Evolutionary conservation across 2,888 invertebrate genomes (phyloP).

Genomic region (Hypomecis punctinalis): DNA sequence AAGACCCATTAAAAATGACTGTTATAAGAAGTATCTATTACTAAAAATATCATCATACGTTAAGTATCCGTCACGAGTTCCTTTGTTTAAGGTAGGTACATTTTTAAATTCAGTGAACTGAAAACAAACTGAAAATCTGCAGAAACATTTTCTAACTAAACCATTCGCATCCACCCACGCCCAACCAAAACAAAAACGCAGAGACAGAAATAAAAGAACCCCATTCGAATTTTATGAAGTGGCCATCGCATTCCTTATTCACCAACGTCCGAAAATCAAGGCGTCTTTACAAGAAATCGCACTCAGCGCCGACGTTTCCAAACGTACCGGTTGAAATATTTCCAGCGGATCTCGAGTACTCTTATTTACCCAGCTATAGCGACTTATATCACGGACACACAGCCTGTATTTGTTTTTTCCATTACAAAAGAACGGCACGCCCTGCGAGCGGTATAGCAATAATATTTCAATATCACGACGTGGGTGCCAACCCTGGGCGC

Average conservation of each 20-base stretch:
- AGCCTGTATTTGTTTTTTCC: constrained; percentile 78
- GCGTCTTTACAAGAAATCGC: constrained; percentile 80
- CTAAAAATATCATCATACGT: no score
- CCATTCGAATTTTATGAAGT: constrained; percentile 54
- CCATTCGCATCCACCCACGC: background rate
- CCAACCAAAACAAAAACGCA: constrained; percentile 20
- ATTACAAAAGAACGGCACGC: constrained; percentile 79
- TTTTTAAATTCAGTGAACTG: background rate
- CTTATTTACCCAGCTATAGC: constrained; percentile 67
- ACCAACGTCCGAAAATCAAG: constrained; percentile 77
- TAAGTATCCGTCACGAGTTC: no score
- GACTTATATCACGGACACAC: constrained; percentile 51
- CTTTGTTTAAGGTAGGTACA: no score
- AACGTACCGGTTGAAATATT: constrained; percentile 69
- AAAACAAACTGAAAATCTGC: background rate
- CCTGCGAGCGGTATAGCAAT: constrained; percentile 70
- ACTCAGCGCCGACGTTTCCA: constrained; percentile 67
- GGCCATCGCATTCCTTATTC: constrained; percentile 78
- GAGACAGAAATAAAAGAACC: constrained; percentile 45
- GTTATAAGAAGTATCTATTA: no score
- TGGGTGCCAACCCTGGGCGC: constrained; percentile 67
- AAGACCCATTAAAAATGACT: no score
- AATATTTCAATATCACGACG: constrained; percentile 80
- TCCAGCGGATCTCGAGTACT: constrained; percentile 67
- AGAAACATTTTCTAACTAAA: no score